phyloP scores from a whole-genome alignment of 1,140 invertebrate genomes.

The Xylocopa sonorina region DNA sequence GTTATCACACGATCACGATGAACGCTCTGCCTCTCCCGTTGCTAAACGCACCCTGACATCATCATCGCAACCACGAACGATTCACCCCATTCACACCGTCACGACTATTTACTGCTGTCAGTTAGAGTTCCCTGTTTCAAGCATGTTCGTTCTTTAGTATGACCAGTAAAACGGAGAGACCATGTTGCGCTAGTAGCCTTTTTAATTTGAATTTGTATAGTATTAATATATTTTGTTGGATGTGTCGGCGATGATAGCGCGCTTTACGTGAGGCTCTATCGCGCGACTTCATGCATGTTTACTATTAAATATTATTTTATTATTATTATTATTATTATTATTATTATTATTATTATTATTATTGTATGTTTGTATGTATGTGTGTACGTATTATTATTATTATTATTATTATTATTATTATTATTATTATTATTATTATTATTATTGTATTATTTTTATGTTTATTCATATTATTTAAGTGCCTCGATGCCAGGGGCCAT shows the following conservation, averaged over 20 bases:
- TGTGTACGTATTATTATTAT: slow-evolving; percentile 40
- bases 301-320: slow-evolving; percentile 67
- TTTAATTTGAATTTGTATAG: slow-evolving; percentile 68
- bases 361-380: slow-evolving; percentile 61
- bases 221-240: slow-evolving; percentile 82
- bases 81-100: not conserved
- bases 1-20: not conserved
- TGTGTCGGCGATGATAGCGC: slow-evolving; percentile 66
- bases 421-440: slow-evolving; percentile 69
- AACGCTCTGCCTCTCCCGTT: not conserved
- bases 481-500: not conserved
- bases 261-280: not conserved
- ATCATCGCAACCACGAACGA: not conserved
- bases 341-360: slow-evolving; percentile 71
- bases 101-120: not conserved
- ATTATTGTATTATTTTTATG: slow-evolving; percentile 61
- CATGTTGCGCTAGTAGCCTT: slow-evolving; percentile 37
- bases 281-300: slow-evolving; percentile 76
- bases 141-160: slow-evolving; percentile 23
- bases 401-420: slow-evolving; percentile 64
- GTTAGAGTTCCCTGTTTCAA: slow-evolving; percentile 25
- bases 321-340: slow-evolving; percentile 64
- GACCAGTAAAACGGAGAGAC: slow-evolving; percentile 29
- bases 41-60: not conserved
- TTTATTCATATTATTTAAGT: slow-evolving; percentile 45